Percentiles rank a stretch among this genome's conserved stretches.
phyloP scores from a whole-genome alignment of 1,140 invertebrate species.

The Berghia stephanieae region DNA sequence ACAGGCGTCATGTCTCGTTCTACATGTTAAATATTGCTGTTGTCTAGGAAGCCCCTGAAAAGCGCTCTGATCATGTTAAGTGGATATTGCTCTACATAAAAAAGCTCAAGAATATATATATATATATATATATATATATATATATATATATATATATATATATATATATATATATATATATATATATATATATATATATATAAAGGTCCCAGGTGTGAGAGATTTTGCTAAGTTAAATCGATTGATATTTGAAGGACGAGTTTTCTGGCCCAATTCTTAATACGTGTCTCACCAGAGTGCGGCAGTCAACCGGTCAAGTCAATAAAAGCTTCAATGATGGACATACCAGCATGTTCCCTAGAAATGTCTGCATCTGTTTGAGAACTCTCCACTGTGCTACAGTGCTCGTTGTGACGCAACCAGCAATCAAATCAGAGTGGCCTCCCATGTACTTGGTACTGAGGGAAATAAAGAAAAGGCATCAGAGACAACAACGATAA shows the following conservation, averaged over 20 bases:
- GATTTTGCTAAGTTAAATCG: background rate
- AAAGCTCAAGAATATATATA: no score
- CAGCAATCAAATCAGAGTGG: conserved; percentile 96
- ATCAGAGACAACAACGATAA: conserved; percentile 54
- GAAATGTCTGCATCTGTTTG: conserved; percentile 83
- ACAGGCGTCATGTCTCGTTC: no score
- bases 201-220: background rate
- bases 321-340: no score
- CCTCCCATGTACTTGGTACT: conserved; percentile 69
- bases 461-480: conserved; percentile 45
- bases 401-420: conserved; percentile 81
- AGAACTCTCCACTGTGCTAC: conserved; percentile 71
- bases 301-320: no score
- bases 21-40: no score
- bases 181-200: background rate
- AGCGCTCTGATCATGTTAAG: no score
- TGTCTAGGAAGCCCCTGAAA: no score
- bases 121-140: no score
- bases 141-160: background rate
- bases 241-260: background rate
- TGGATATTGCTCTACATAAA: no score
- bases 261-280: background rate
- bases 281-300: background rate
- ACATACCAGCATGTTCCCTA: conserved; percentile 79
- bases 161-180: background rate